Conservation (phyloP, 2,797 vertebrate genomes). For the Alectoris magna region DNA sequence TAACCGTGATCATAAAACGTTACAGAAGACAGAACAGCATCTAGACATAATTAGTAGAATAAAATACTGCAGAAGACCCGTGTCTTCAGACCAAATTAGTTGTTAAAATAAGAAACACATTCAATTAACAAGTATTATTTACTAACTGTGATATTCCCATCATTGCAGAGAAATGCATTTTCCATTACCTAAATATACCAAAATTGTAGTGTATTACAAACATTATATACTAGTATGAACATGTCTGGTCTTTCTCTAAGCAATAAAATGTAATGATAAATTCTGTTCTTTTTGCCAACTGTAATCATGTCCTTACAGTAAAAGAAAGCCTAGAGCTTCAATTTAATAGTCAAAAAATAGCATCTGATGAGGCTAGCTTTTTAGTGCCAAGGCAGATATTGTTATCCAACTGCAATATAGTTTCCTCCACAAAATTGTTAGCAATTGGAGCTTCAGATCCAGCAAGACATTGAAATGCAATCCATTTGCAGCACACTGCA, state of each 20-base stretch:
- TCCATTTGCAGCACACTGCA: not conserved
- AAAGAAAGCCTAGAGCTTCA: not conserved
- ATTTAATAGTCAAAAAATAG: not conserved
- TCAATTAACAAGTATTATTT: not conserved
- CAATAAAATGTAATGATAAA: slow-evolving; percentile 12
- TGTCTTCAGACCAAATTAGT: not conserved
- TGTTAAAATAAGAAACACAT: not conserved
- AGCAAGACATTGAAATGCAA: not conserved
- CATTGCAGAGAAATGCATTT: not conserved
- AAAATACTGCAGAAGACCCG: not conserved
- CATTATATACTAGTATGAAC: not conserved
- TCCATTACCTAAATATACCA: not conserved
- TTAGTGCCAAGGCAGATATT: not conserved
- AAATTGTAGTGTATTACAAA: not conserved
- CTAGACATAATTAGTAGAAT: not conserved
- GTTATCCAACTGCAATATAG: slow-evolving; percentile 11
- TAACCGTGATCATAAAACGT: not conserved
- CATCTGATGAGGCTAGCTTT: not conserved
- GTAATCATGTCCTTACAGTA: not conserved
- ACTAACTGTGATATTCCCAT: not conserved
- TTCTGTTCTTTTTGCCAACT: not conserved
- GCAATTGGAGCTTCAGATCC: not conserved
- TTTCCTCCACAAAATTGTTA: not conserved
- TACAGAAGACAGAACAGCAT: slow-evolving; percentile 8
- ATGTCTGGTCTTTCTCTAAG: not conserved